These are phyloP conservation scores for Leuciscus waleckii DNA, from an alignment of 2,797 vertebrate genomes.

Conservation along the genomic window DNA sequence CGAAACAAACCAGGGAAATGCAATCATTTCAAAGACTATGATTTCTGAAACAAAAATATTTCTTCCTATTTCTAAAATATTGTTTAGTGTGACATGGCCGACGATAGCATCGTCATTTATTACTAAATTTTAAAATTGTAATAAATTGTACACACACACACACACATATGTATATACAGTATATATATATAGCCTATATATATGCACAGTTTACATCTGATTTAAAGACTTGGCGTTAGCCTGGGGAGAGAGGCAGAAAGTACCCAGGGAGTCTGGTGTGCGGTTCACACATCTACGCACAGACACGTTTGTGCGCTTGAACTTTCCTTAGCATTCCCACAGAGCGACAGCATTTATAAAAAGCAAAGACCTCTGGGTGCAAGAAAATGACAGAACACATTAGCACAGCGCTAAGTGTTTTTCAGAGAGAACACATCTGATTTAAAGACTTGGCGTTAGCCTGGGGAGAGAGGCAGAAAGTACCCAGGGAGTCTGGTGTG, in stretches of 20 bases:
- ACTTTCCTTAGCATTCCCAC: conserved; percentile 75
- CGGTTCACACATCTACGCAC: conserved; percentile 52
- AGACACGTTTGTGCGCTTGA: conserved; percentile 67
- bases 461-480: neutral
- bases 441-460: too few relatives aligned
- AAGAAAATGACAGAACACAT: conserved; percentile 31
- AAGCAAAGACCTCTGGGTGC: neutral
- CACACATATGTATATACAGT: too few relatives aligned
- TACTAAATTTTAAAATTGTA: neutral
- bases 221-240: too few relatives aligned
- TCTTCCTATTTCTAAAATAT: neutral
- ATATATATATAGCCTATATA: too few relatives aligned
- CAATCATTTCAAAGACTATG: neutral
- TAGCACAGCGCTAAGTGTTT: conserved; percentile 21
- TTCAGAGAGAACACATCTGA: neutral
- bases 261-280: conserved; percentile 23
- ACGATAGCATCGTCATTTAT: neutral
- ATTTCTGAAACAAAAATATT: neutral
- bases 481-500: conserved; percentile 23
- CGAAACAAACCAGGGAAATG: neutral
- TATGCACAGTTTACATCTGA: too few relatives aligned
- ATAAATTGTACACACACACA: neutral
- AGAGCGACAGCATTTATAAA: conserved; percentile 68
- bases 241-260: neutral
- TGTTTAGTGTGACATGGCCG: neutral